Evolutionary conservation across 2,113 vertebrate species (phyloP), one percentile per base, ranked within the genome.

Genomic region (Cercopithecus mona): DNA sequence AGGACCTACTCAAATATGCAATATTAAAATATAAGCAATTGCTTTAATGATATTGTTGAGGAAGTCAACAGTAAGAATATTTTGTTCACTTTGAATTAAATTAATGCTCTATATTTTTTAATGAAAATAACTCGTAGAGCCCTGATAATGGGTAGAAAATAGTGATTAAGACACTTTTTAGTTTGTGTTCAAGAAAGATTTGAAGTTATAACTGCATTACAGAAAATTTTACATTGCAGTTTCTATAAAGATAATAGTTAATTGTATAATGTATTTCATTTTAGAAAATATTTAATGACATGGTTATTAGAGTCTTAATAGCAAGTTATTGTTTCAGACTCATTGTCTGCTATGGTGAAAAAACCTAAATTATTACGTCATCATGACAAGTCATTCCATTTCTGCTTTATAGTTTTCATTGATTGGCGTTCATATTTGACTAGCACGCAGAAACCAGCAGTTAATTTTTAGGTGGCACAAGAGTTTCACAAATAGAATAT

Each of bases 1-100:
- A 95, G 95, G 57, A 97, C 87, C 96, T 97, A 97, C 97, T 98
- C 55, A 76, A 87, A 96, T 78, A 96, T 92, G 90, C 96, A 97
- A 64, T 96, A 90, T 96, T 90, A 81, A 93, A 92, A 32, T 22
- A 30, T 76, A 40, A 73, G 35, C 27, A 70, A 5, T 90, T 89
- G 43, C 40, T 87, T 57, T 86, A 80, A 57, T 86, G 64, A n/a
- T 68, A 87, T 43, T 75, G 32, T 84, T 80, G 23, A 90, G n/a
- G n/a, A 43, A 85, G 12, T 90, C 64, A 96, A 4, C 12, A 93
- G 35, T 48, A 91, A 94, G 83, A 88, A 75, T 83, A 83, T 68
- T 89, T 93, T 91, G 25, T 87, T 88, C 6, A 52, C 13, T 81
- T 92, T 90, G 55, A 35, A 68, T 90, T 87, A 23, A 61, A 7